phyloP scores from a whole-genome alignment of 2,888 invertebrate genomes.

The Geophilus truncorum region DNA sequence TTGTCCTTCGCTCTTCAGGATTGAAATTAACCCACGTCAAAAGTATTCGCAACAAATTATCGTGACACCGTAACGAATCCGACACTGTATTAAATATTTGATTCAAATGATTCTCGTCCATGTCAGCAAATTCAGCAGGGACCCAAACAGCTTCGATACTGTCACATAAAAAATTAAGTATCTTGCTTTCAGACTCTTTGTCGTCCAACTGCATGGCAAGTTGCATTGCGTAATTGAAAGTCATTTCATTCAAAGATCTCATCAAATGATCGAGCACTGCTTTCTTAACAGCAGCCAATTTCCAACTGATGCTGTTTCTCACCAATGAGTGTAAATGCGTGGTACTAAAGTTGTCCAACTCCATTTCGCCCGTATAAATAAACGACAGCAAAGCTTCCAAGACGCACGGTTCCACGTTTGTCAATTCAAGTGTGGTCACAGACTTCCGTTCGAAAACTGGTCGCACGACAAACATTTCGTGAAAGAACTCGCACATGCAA shows the following conservation, averaged over 20 bases:
- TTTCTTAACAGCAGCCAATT: background rate
- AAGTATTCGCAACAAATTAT: conserved; percentile 1
- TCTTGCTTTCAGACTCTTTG: background rate
- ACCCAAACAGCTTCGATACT: conserved; percentile 3
- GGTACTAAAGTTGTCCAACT: background rate
- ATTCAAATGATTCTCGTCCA: background rate
- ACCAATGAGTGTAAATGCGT: background rate
- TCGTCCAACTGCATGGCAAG: background rate
- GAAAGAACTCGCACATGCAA: background rate
- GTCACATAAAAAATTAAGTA: background rate
- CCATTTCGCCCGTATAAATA: background rate
- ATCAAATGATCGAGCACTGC: background rate
- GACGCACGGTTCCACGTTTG: background rate
- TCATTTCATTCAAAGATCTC: background rate
- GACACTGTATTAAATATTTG: background rate
- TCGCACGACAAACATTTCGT: background rate
- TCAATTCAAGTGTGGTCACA: background rate
- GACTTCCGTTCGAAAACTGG: conserved; percentile 5
- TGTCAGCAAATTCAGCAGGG: conserved; percentile 9
- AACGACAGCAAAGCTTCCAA: background rate
- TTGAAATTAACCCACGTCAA: conserved; percentile 16
- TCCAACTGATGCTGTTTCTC: background rate
- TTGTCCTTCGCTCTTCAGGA: background rate
- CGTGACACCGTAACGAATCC: background rate
- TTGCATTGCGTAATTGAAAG: background rate